These are phyloP conservation scores for Linyphia triangularis DNA, from an alignment of 2,888 invertebrate species.

Conservation along the genomic window DNA sequence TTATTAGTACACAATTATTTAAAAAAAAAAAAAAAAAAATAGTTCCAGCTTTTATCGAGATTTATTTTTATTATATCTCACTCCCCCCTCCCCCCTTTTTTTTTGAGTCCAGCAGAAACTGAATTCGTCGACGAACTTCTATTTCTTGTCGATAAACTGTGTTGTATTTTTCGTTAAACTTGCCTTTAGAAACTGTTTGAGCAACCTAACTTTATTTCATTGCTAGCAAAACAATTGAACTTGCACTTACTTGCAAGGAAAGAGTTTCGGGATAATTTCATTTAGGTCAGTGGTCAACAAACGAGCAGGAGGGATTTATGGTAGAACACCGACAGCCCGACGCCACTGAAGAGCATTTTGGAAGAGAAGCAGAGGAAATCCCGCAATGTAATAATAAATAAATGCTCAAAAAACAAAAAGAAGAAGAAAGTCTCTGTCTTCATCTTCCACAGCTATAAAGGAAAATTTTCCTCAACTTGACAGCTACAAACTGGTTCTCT, in stretches of 20 bases:
- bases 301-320: constrained; percentile 61
- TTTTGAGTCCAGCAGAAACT: too few relatives aligned
- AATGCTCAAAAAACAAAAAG: constrained; percentile 6
- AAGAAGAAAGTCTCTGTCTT: constrained; percentile 32
- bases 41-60: too few relatives aligned
- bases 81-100: too few relatives aligned
- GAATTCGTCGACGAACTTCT: too few relatives aligned
- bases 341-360: constrained; percentile 46
- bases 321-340: constrained; percentile 46
- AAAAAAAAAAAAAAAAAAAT: too few relatives aligned
- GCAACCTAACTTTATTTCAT: too few relatives aligned
- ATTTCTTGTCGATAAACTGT: too few relatives aligned
- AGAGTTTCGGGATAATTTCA: background rate
- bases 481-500: constrained; percentile 63
- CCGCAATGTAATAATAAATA: constrained; percentile 11
- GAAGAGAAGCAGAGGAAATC: background rate
- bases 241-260: background rate
- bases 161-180: too few relatives aligned
- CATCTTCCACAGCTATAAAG: background rate
- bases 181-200: too few relatives aligned
- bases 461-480: constrained; percentile 45
- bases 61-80: too few relatives aligned
- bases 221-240: background rate
- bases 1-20: too few relatives aligned
- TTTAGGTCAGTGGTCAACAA: constrained; percentile 70